Conservation (phyloP, 2,113 vertebrate species). For the Phaethon lepturus region DNA sequence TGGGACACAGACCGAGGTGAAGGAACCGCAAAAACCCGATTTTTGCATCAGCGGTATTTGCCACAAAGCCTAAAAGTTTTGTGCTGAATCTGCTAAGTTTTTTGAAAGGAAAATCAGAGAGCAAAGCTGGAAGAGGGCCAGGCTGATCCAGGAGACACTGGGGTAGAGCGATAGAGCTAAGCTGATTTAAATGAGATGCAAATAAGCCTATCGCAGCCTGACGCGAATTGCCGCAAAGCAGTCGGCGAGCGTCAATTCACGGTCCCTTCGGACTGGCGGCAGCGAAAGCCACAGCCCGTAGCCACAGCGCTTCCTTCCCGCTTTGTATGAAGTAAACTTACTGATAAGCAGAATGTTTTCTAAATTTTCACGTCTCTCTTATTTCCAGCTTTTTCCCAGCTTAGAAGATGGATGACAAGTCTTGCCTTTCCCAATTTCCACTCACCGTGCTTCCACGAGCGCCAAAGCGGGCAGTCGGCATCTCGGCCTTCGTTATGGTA, state of each 20-base stretch:
- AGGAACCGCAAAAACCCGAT: background rate
- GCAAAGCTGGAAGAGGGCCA: background rate
- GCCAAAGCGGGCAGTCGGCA: background rate
- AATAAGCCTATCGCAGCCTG: background rate
- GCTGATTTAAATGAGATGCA: background rate
- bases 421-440: background rate
- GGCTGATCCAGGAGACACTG: background rate
- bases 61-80: rapidly evolving
- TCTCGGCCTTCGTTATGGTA: background rate
- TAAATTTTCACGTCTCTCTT: background rate
- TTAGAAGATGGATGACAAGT: background rate
- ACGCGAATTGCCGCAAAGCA: background rate
- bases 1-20: background rate
- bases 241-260: background rate
- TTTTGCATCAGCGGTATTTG: background rate
- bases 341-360: background rate
- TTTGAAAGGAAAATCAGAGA: background rate
- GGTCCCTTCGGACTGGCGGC: background rate
- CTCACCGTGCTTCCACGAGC: background rate
- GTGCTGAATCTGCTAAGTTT: background rate
- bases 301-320: background rate
- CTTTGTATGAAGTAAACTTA: background rate
- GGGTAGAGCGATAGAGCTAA: background rate
- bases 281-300: background rate
- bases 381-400: background rate